Percentiles rank a stretch among this genome's conserved stretches.
These are phyloP conservation scores for Carassius gibelio DNA, from an alignment of 2,113 vertebrate species.

Conservation along the genomic window DNA sequence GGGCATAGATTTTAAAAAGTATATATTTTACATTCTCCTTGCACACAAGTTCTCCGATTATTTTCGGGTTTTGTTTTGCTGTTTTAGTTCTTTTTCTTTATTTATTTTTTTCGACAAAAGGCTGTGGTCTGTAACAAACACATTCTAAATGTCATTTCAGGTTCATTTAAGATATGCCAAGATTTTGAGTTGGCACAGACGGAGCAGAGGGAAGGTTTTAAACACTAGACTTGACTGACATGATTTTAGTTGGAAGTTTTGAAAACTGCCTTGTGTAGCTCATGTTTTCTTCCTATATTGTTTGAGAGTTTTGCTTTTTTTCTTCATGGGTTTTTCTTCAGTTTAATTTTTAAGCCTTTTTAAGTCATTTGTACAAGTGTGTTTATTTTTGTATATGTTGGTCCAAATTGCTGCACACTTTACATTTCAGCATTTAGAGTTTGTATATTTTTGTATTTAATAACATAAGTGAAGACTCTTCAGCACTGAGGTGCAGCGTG, in stretches of 20 bases:
- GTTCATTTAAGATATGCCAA: not conserved
- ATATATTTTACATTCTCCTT: constrained; percentile 7
- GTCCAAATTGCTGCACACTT: constrained; percentile 5
- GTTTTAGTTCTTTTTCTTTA: no score
- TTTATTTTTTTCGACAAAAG: no score
- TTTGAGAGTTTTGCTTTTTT: not conserved
- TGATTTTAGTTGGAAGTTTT: not conserved
- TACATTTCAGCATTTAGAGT: constrained; percentile 59
- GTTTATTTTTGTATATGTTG: not conserved
- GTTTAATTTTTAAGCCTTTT: not conserved
- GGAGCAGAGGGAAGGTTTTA: not conserved
- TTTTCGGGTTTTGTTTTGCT: not conserved
- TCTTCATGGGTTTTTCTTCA: not conserved
- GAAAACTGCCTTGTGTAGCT: not conserved
- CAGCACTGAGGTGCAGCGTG: constrained; percentile 57
- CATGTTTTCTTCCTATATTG: not conserved
- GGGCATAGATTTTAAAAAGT: not conserved
- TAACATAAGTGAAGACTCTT: constrained; percentile 42
- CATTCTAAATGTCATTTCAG: no score
- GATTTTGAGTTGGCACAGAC: constrained; percentile 20
- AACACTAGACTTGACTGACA: not conserved
- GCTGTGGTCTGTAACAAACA: no score
- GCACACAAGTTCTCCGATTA: no score
- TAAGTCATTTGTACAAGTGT: constrained; percentile 6
- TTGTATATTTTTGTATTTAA: constrained; percentile 73